Evolutionary conservation across 2,113 vertebrate species (phyloP), one percentile per base, ranked within the genome.

Genomic region (Amphiprion percula): DNA sequence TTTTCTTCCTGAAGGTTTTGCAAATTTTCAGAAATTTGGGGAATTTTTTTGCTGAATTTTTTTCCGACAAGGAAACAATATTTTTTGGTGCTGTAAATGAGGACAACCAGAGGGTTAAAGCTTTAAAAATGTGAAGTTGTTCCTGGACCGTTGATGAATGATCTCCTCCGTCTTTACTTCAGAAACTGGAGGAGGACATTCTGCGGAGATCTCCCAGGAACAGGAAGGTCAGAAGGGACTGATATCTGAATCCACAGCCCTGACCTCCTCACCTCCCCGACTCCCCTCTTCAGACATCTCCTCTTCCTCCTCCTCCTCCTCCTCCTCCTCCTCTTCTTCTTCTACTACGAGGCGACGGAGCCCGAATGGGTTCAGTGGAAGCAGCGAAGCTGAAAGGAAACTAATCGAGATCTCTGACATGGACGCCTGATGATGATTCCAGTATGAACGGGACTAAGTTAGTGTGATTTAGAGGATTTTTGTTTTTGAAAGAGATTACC

Each of bases 141-240:
- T 26, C 26, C 26, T 26, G 26, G 4, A 33, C 30, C 30, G 30
- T 6, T 6, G 30, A 6, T 33, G 30, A 33, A 33, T 33, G 5
- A 33, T 8, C 30, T 33, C 30, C 30, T 33, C 4, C 7, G 30
- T 6, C 30, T 33, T 5, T 33, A 33, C 5, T 33, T 8, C 66
- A 94, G 91, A 94, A 95, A 86, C 88, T 95, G 93, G 97, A 98
- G 80, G 97, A 98, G 0, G 98, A 99, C 79, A 83, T 96, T 93
- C 95, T 97, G 92, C 96, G 96, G 94, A 95, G 96, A 95, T 98
- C 97, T 80, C 97, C 97, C 78, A 96, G 97, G 96, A 98, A 95
- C 95, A 97, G 96, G 96, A 98, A 94, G 93, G 89, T 93, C 61
- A 96, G 97, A 92, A 97, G 94, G 95, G 97, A 99, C 94, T 99